phyloP scores from a whole-genome alignment of 2,113 vertebrate genomes.

The Eurystomus gularis region DNA sequence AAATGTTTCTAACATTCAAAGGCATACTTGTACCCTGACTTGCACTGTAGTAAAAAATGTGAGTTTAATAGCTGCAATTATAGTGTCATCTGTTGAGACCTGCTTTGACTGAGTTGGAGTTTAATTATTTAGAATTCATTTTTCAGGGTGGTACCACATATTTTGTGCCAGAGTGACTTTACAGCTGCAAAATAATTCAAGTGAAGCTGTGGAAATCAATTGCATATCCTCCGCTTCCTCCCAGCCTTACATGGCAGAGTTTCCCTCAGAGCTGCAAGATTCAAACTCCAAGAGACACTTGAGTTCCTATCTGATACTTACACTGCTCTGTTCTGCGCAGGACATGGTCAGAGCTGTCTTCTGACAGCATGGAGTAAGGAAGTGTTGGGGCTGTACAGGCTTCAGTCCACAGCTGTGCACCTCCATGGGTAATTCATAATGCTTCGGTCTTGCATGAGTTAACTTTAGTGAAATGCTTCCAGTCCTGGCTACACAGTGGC shows the following conservation, averaged over 20 bases:
- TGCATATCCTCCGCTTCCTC: neutral
- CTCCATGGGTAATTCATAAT: neutral
- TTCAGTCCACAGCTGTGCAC: neutral
- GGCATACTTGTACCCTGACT: neutral
- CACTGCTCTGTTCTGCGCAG: fast-evolving
- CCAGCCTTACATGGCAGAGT: neutral
- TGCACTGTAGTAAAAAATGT: constrained; percentile 12
- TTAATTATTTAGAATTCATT: constrained; percentile 49
- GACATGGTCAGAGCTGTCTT: fast-evolving
- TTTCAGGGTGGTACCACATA: neutral
- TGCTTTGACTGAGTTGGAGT: neutral
- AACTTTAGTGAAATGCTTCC: neutral
- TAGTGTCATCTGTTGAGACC: neutral
- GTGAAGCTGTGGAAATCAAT: neutral
- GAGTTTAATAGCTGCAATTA: constrained; percentile 38
- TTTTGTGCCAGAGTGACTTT: neutral
- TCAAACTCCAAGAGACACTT: neutral
- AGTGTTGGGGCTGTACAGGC: neutral
- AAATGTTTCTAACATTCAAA: neutral
- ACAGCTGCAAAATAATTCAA: neutral
- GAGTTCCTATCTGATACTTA: neutral
- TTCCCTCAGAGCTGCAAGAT: neutral
- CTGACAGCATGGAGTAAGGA: neutral
- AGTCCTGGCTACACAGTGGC: neutral
- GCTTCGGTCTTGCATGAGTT: neutral